Evolutionary conservation across 2,113 vertebrate species (phyloP).

Genomic region (Pelodiscus sinensis): DNA sequence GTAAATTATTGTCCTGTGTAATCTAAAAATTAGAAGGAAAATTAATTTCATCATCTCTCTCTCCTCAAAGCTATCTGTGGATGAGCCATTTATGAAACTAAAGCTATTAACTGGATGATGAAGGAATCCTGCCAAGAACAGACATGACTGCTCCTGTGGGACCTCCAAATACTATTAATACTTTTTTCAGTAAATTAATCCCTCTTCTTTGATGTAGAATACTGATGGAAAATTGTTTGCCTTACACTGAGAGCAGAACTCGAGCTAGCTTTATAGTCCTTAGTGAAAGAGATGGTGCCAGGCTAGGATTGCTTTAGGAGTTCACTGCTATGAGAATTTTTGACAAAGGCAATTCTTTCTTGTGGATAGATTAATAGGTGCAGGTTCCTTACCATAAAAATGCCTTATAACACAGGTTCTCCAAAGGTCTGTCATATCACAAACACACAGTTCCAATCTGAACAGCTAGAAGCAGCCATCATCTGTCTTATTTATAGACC

Average conservation of each 20-base stretch:
- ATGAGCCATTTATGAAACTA: slow-evolving; percentile 56
- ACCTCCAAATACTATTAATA: slow-evolving; percentile 48
- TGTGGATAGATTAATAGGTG: neutral
- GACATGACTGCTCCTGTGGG: slow-evolving; percentile 36
- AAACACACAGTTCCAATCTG: fast-evolving
- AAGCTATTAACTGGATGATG: slow-evolving; percentile 58
- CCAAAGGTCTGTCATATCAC: neutral
- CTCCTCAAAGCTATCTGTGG: slow-evolving; percentile 38
- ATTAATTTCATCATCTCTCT: slow-evolving; percentile 36
- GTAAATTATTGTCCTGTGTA: slow-evolving; percentile 8
- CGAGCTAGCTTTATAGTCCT: neutral
- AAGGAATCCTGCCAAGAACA: slow-evolving; percentile 54
- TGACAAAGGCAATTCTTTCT: neutral
- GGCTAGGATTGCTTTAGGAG: neutral
- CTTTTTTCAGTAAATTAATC: slow-evolving; percentile 54
- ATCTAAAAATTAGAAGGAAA: slow-evolving; percentile 55
- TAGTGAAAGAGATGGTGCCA: neutral
- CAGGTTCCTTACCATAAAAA: neutral
- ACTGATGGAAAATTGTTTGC: neutral
- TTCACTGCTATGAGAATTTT: neutral
- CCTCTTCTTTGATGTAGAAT: slow-evolving; percentile 43
- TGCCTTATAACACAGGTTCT: neutral
- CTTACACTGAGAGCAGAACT: slow-evolving; percentile 3
- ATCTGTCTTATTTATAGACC: fast-evolving
- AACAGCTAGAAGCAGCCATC: neutral